Percentiles rank a stretch among this genome's conserved stretches.
Evolutionary conservation across 1,140 invertebrate genomes (phyloP).

Genomic region (Homalodisca vitripennis): DNA sequence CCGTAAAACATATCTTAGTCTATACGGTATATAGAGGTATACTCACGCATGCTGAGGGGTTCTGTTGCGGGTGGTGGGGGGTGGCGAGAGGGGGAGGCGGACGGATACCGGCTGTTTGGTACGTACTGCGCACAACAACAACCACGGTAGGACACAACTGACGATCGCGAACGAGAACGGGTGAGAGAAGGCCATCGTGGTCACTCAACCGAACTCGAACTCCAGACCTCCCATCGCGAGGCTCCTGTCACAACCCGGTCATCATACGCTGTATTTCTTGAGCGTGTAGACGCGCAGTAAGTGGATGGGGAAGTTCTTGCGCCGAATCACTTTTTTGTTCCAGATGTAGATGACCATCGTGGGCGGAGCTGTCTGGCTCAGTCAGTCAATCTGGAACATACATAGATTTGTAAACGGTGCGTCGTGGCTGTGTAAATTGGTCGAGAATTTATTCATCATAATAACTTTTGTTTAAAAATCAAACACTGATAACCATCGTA

Average conservation of each 20-base stretch:
- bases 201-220: neutral
- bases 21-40: neutral
- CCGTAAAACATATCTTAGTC: too few species aligned
- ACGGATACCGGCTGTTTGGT: neutral
- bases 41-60: neutral
- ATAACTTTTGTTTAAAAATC: too few species aligned
- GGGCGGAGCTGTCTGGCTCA: too few species aligned
- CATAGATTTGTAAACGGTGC: too few species aligned
- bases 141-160: neutral
- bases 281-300: slow-evolving; percentile 16
- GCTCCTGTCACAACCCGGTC: neutral
- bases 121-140: neutral
- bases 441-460: too few species aligned
- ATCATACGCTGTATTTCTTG: slow-evolving; percentile 23
- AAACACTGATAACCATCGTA: too few species aligned
- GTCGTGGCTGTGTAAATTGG: too few species aligned
- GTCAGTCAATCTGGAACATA: too few species aligned
- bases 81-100: neutral
- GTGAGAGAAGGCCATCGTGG: slow-evolving; percentile 1
- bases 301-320: slow-evolving; percentile 21
- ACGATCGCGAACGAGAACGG: neutral
- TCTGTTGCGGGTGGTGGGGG: neutral
- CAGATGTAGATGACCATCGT: slow-evolving; percentile 16
- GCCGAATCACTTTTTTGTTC: slow-evolving; percentile 10
- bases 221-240: neutral